Evolutionary conservation across 2,113 vertebrate species (phyloP).

Genomic region (Tragelaphus strepsiceros): DNA sequence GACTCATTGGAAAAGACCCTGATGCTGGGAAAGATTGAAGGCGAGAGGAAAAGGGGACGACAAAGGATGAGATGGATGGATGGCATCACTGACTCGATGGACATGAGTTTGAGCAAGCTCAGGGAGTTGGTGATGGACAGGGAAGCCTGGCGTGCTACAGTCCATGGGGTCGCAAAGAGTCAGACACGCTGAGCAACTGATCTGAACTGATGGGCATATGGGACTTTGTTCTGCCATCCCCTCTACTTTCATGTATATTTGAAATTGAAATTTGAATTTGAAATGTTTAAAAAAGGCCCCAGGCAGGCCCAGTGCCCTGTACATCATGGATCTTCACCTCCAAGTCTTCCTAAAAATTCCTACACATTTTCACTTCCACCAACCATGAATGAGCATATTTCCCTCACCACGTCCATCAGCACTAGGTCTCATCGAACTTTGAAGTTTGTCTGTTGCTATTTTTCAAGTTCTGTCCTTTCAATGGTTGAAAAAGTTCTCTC

Average conservation of each 20-base stretch:
- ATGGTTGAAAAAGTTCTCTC: not conserved
- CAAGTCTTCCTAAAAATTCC: not conserved
- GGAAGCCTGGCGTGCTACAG: not conserved
- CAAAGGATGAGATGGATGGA: not conserved
- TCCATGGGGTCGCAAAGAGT: not conserved
- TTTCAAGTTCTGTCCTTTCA: not conserved
- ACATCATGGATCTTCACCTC: not conserved
- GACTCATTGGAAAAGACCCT: not conserved
- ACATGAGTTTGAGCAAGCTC: not conserved
- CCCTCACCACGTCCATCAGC: not conserved
- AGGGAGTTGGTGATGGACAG: not conserved
- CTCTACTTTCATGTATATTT: not conserved
- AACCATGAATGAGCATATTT: not conserved
- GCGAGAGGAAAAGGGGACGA: not conserved
- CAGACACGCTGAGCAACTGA: rapidly evolving
- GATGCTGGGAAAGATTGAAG: not conserved
- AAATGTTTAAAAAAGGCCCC: not conserved
- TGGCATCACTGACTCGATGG: not conserved
- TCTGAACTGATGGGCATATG: rapidly evolving
- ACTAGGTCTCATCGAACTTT: not conserved
- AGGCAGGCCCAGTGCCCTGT: not conserved
- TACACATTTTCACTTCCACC: not conserved
- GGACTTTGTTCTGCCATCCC: not conserved
- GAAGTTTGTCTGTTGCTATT: not conserved
- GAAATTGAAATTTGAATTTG: not conserved